Evolutionary conservation across 2,888 invertebrate species (phyloP).

Genomic region (Volucella inanis): DNA sequence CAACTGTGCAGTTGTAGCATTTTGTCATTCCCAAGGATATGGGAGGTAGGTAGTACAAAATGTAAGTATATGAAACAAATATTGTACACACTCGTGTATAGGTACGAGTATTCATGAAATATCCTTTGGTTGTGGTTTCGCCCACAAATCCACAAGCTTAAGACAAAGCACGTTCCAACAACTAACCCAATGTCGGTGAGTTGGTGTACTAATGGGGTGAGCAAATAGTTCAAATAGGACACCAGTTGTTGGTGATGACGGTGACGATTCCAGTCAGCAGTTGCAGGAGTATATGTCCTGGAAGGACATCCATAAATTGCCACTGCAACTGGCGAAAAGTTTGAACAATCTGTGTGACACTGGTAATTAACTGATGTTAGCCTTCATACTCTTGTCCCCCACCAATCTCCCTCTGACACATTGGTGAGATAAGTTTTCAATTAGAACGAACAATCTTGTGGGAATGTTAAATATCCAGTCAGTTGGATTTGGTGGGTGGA

Average conservation of each 20-base stretch:
- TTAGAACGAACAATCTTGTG: neutral
- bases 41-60: slow-evolving; percentile 9
- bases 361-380: slow-evolving; percentile 47
- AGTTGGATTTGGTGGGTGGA: too few relatives aligned
- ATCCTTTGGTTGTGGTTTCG: slow-evolving; percentile 33
- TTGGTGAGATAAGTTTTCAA: slow-evolving; percentile 28
- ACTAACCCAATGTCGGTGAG: neutral
- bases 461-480: too few relatives aligned
- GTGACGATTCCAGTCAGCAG: slow-evolving; percentile 37
- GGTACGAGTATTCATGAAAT: slow-evolving; percentile 26
- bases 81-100: too few relatives aligned
- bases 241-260: slow-evolving; percentile 44
- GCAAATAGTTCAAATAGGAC: slow-evolving; percentile 17
- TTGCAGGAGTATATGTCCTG: slow-evolving; percentile 17
- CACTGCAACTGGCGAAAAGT: slow-evolving; percentile 64
- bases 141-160: slow-evolving; percentile 49
- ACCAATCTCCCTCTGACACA: neutral
- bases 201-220: slow-evolving; percentile 3
- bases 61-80: too few relatives aligned
- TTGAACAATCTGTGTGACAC: slow-evolving; percentile 50
- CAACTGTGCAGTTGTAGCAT: slow-evolving; percentile 46
- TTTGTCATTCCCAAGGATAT: slow-evolving; percentile 10
- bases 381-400: neutral
- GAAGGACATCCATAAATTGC: slow-evolving; percentile 53
- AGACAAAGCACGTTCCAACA: slow-evolving; percentile 59